phyloP scores from a whole-genome alignment of 2,113 vertebrate species.

The Oryzias melastigma region DNA sequence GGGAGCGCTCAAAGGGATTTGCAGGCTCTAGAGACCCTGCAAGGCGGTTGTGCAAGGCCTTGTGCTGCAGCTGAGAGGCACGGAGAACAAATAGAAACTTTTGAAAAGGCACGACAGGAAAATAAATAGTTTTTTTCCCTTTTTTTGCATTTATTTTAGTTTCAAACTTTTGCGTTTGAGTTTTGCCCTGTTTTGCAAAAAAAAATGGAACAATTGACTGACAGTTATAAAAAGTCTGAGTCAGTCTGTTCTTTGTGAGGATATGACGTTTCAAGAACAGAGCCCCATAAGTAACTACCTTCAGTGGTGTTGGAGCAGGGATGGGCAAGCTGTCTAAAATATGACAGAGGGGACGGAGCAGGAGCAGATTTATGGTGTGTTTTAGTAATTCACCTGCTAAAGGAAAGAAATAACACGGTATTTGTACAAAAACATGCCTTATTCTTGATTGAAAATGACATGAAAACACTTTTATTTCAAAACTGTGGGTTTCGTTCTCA shows the following conservation, averaged over 20 bases:
- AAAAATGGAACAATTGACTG: slow-evolving; percentile 26
- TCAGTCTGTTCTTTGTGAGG: slow-evolving; percentile 43
- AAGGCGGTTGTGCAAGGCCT: slow-evolving; percentile 37
- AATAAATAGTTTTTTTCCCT: not conserved
- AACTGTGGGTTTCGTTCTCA: no score
- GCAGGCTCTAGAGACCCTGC: slow-evolving; percentile 45
- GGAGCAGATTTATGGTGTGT: no score
- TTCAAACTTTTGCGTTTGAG: no score
- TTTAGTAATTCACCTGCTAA: no score
- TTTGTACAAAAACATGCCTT: no score
- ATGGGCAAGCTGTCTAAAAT: no score
- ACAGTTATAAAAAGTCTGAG: slow-evolving; percentile 43
- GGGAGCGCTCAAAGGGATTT: slow-evolving; percentile 58
- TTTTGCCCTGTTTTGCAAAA: slow-evolving; percentile 4
- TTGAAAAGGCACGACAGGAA: not conserved
- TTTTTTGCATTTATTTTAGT: slow-evolving; percentile 8
- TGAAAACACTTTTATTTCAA: no score
- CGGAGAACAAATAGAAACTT: not conserved
- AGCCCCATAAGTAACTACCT: slow-evolving; percentile 63
- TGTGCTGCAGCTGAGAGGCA: slow-evolving; percentile 13
- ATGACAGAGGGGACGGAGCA: no score
- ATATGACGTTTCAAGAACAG: slow-evolving; percentile 61
- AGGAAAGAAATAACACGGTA: no score
- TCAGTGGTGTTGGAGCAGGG: slow-evolving; percentile 18
- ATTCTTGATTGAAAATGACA: no score